phyloP scores from a whole-genome alignment of 2,888 invertebrate species.

The Ennomos fuscantarius region DNA sequence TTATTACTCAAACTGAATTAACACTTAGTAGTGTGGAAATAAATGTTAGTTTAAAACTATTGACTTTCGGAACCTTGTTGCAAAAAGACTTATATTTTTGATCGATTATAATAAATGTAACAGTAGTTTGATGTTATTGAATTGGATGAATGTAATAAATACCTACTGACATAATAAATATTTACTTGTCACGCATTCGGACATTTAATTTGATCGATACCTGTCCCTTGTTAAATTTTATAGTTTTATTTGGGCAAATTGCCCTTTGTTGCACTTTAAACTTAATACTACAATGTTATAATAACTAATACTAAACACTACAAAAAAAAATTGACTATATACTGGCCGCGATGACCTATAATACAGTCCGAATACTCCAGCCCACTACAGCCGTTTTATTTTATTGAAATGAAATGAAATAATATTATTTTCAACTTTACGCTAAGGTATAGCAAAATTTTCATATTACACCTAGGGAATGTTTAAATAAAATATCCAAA shows the following conservation, averaged over 20 bases:
- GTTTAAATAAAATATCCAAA: constrained; percentile 44
- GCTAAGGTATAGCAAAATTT: too few relatives aligned
- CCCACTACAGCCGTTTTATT: too few relatives aligned
- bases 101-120: constrained; percentile 32
- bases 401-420: too few relatives aligned
- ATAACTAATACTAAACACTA: too few relatives aligned
- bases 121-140: constrained; percentile 31
- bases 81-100: constrained; percentile 39
- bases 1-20: constrained; percentile 31
- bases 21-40: constrained; percentile 19
- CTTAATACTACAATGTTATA: too few relatives aligned
- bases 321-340: too few relatives aligned
- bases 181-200: constrained; percentile 25
- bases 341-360: too few relatives aligned
- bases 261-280: too few relatives aligned
- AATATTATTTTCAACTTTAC: too few relatives aligned
- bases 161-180: constrained; percentile 31
- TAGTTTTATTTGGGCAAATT: too few relatives aligned
- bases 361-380: too few relatives aligned
- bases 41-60: constrained; percentile 22
- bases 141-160: constrained; percentile 32
- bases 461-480: too few relatives aligned
- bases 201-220: constrained; percentile 11
- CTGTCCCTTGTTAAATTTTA: background rate
- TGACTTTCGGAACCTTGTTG: constrained; percentile 30